Percentiles rank a stretch among this genome's conserved stretches.
Conservation (phyloP, 2,888 invertebrate species). For the Diplazon laetatorius region DNA sequence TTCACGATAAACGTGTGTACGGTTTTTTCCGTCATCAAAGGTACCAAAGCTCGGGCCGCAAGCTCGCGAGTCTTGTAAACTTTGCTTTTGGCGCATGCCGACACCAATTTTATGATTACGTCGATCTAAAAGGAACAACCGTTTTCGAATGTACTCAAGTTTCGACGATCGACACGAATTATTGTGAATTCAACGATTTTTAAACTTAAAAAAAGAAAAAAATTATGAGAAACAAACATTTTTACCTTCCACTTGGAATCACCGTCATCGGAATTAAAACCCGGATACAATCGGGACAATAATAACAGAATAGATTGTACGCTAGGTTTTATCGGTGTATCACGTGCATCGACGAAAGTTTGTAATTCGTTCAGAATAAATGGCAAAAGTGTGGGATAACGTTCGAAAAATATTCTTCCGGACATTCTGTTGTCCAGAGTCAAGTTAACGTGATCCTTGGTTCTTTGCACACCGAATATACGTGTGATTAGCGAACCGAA, state of each 20-base stretch:
- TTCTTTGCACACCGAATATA: conserved; percentile 92
- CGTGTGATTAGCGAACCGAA: conserved; percentile 92
- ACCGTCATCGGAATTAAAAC: conserved; percentile 86
- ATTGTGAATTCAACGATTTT: no score
- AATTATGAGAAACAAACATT: no score
- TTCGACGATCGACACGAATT: no score
- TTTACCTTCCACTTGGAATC: conserved; percentile 88
- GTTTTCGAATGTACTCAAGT: not conserved
- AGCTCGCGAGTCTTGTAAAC: conserved; percentile 88
- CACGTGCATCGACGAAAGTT: conserved; percentile 75
- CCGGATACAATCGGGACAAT: conserved; percentile 90
- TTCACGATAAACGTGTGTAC: conserved; percentile 73
- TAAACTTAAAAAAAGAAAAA: no score
- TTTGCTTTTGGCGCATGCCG: conserved; percentile 86
- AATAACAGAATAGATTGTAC: conserved; percentile 91
- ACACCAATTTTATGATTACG: conserved; percentile 87
- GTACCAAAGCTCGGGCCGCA: conserved; percentile 88
- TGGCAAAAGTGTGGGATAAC: conserved; percentile 86
- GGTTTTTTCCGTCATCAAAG: conserved; percentile 84
- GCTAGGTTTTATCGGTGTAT: conserved; percentile 84
- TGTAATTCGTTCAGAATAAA: conserved; percentile 84
- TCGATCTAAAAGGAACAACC: conserved; percentile 83
- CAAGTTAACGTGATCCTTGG: conserved; percentile 85
- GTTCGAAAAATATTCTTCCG: conserved; percentile 91
- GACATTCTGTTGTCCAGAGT: conserved; percentile 88